These are phyloP conservation scores for Mesoligia furuncula DNA, from an alignment of 2,888 invertebrate genomes.

Conservation along the genomic window DNA sequence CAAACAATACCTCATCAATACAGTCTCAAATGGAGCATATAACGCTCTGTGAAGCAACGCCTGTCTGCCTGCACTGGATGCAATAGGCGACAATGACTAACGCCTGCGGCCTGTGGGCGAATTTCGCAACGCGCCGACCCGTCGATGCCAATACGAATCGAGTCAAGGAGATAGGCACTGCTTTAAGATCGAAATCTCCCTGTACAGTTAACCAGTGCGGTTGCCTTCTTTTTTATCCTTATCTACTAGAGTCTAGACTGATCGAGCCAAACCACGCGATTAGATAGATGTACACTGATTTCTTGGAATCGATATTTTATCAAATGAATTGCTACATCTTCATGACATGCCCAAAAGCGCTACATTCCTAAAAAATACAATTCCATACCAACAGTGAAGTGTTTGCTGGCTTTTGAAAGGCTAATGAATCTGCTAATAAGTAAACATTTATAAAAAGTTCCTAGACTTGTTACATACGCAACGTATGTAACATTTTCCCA, in stretches of 20 bases:
- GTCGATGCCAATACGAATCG: conserved; percentile 82
- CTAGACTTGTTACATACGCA: conserved; percentile 40
- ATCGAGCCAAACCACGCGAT: conserved; percentile 56
- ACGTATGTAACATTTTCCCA: conserved; percentile 57
- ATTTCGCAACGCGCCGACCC: conserved; percentile 81
- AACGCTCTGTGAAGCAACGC: conserved; percentile 67
- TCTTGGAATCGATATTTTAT: conserved; percentile 57
- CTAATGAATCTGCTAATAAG: conserved; percentile 35
- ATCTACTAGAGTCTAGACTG: conserved; percentile 73
- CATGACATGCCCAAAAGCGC: not conserved
- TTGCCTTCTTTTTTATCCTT: conserved; percentile 78
- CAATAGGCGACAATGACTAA: conserved; percentile 87
- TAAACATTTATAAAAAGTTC: conserved; percentile 51
- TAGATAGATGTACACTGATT: conserved; percentile 66
- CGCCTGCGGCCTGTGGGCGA: conserved; percentile 77
- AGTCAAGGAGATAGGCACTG: conserved; percentile 82
- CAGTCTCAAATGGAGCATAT: conserved; percentile 64
- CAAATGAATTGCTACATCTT: conserved; percentile 38
- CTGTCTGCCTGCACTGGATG: conserved; percentile 73
- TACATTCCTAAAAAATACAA: not conserved
- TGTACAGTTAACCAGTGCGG: conserved; percentile 76
- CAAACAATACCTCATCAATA: conserved; percentile 60
- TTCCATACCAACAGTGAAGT: not conserved
- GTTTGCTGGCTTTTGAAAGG: conserved; percentile 11
- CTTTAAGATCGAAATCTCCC: conserved; percentile 79